Conservation (phyloP, 1,140 invertebrate genomes). For the Polypedilum vanderplanki region DNA sequence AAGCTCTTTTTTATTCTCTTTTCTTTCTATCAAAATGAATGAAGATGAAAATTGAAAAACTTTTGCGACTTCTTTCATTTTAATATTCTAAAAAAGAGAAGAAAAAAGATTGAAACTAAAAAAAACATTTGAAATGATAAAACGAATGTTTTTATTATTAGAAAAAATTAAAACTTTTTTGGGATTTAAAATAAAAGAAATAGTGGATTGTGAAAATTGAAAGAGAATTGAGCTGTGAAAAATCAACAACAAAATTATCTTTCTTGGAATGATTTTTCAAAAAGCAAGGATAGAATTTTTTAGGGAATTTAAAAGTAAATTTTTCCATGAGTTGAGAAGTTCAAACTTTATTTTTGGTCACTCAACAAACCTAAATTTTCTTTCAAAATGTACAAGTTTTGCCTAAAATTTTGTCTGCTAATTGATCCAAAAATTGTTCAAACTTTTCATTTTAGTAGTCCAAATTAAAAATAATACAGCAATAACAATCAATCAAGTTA, state of each 20-base stretch:
- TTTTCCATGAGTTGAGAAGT: not conserved
- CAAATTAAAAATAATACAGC: not conserved
- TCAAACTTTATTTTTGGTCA: too few relatives aligned
- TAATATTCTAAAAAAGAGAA: not conserved
- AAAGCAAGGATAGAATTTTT: too few relatives aligned
- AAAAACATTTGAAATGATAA: too few relatives aligned
- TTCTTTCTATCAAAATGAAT: too few relatives aligned
- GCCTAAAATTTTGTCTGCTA: not conserved
- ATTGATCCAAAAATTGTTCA: not conserved
- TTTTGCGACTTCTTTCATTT: not conserved
- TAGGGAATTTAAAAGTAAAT: not conserved
- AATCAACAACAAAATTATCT: too few relatives aligned
- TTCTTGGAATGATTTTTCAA: too few relatives aligned
- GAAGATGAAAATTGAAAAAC: too few relatives aligned
- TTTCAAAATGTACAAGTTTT: too few relatives aligned
- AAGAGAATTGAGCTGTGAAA: not conserved
- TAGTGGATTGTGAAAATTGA: not conserved
- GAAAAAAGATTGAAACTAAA: not conserved
- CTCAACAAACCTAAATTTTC: too few relatives aligned
- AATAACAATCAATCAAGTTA: not conserved
- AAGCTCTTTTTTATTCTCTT: too few relatives aligned
- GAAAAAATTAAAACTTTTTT: not conserved
- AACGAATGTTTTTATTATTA: not conserved
- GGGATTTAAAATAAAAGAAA: not conserved
- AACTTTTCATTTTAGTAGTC: not conserved